Percentiles rank a stretch among this genome's conserved stretches.
phyloP scores from a whole-genome alignment of 2,888 invertebrate species.

The Drosophila subquinaria region DNA sequence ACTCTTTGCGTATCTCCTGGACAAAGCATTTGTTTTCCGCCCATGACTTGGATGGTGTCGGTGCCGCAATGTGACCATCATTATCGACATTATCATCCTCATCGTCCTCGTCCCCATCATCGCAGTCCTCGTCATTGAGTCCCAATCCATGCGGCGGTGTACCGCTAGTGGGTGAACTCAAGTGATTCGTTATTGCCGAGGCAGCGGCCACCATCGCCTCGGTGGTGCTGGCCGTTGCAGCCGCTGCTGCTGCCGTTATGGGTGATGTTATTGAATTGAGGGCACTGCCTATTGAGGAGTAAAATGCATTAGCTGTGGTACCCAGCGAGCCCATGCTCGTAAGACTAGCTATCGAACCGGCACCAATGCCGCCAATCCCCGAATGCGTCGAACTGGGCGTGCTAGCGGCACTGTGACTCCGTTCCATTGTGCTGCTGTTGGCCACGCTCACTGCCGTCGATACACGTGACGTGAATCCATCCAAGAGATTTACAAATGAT shows the following conservation, averaged over 20 bases:
- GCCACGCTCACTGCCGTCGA: conserved; percentile 82
- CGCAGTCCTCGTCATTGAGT: conserved; percentile 73
- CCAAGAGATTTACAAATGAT: conserved; percentile 83
- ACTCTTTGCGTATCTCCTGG: conserved; percentile 91
- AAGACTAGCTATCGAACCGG: conserved; percentile 78
- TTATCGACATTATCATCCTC: conserved; percentile 77
- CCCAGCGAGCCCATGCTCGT: conserved; percentile 81
- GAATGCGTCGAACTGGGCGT: conserved; percentile 80
- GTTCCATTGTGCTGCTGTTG: conserved; percentile 57
- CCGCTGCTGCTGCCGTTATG: conserved; percentile 82
- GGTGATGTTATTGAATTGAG: conserved; percentile 83
- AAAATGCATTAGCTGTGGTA: conserved; percentile 83
- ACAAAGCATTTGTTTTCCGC: conserved; percentile 92
- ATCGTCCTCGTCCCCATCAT: conserved; percentile 76
- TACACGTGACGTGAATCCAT: conserved; percentile 83
- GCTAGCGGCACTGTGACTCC: conserved; percentile 78
- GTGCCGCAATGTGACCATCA: conserved; percentile 76
- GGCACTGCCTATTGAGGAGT: conserved; percentile 82
- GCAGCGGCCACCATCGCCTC: conserved; percentile 82
- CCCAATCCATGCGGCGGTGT: conserved; percentile 78
- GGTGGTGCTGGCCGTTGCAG: conserved; percentile 82
- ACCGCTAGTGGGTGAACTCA: conserved; percentile 83
- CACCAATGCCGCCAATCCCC: conserved; percentile 54
- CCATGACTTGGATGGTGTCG: conserved; percentile 88
- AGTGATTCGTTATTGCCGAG: conserved; percentile 82